phyloP scores from a whole-genome alignment of 2,888 invertebrate genomes.

The Monopis laevigella region DNA sequence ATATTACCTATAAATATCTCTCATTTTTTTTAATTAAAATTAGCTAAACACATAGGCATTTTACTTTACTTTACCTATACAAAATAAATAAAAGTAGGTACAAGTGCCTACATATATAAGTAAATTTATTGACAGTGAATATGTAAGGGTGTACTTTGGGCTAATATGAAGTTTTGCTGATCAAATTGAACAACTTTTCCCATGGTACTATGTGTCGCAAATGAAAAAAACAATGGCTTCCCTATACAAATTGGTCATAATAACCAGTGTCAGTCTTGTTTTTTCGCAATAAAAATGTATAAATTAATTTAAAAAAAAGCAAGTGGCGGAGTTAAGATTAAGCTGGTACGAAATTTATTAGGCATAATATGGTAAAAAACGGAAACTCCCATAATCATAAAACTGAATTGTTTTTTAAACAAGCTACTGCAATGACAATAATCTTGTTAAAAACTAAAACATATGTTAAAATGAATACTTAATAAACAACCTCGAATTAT shows the following conservation, averaged over 20 bases:
- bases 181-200: no score
- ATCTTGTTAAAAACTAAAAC: slow-evolving; percentile 10
- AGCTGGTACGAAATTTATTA: not conserved
- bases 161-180: no score
- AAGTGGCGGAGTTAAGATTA: not conserved
- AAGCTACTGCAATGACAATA: slow-evolving; percentile 11
- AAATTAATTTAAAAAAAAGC: not conserved
- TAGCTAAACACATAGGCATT: no score
- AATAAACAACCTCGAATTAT: slow-evolving; percentile 20
- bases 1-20: no score
- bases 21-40: no score
- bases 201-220: no score
- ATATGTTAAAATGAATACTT: slow-evolving; percentile 4
- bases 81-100: no score
- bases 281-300: not conserved
- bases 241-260: no score
- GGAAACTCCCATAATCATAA: slow-evolving; percentile 8
- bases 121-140: not conserved
- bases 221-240: no score
- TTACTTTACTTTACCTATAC: no score
- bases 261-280: not conserved
- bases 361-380: slow-evolving; percentile 7
- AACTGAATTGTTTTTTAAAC: slow-evolving; percentile 5
- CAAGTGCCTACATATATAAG: not conserved
- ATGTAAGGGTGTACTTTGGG: not conserved